phyloP scores from a whole-genome alignment of 2,888 invertebrate genomes.

The Eutolmus rufibarbis region DNA sequence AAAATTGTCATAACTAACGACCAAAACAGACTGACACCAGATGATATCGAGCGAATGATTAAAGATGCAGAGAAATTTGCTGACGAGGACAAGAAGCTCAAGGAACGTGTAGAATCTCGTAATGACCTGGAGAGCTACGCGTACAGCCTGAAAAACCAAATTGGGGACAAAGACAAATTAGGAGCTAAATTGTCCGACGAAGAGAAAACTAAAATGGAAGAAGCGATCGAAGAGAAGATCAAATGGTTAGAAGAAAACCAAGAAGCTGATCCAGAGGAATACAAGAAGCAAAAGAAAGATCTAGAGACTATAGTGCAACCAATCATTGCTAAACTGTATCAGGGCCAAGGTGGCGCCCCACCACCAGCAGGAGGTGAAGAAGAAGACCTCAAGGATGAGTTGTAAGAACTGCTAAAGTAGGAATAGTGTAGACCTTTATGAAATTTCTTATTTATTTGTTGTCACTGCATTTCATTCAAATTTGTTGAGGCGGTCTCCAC shows the following conservation, averaged over 20 bases:
- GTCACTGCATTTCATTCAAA: slow-evolving; percentile 9
- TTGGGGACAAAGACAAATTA: slow-evolving; percentile 95
- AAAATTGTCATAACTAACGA: slow-evolving; percentile 99
- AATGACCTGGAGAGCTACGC: slow-evolving; percentile 98
- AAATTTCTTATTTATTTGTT: slow-evolving; percentile 31
- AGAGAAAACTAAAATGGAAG: slow-evolving; percentile 94
- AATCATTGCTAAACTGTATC: slow-evolving; percentile 95
- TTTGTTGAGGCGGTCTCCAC: neutral
- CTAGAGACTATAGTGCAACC: slow-evolving; percentile 96
- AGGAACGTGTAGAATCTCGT: slow-evolving; percentile 93
- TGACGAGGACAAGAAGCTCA: slow-evolving; percentile 97
- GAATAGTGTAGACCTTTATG: slow-evolving; percentile 32
- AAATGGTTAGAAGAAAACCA: slow-evolving; percentile 98
- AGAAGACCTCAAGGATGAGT: slow-evolving; percentile 83
- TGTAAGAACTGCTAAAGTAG: slow-evolving; percentile 64
- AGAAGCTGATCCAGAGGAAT: slow-evolving; percentile 90
- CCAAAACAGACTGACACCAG: slow-evolving; percentile 94
- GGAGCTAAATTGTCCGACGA: slow-evolving; percentile 88
- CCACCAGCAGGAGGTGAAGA: slow-evolving; percentile 74
- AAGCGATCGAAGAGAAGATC: slow-evolving; percentile 95
- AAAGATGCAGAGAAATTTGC: slow-evolving; percentile 99
- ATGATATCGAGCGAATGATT: slow-evolving; percentile 99
- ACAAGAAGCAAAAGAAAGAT: slow-evolving; percentile 94
- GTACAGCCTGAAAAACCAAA: slow-evolving; percentile 96
- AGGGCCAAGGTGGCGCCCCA: slow-evolving; percentile 81